These are phyloP conservation scores for Pteruthius melanotis DNA, from an alignment of 2,113 vertebrate species.

Conservation along the genomic window DNA sequence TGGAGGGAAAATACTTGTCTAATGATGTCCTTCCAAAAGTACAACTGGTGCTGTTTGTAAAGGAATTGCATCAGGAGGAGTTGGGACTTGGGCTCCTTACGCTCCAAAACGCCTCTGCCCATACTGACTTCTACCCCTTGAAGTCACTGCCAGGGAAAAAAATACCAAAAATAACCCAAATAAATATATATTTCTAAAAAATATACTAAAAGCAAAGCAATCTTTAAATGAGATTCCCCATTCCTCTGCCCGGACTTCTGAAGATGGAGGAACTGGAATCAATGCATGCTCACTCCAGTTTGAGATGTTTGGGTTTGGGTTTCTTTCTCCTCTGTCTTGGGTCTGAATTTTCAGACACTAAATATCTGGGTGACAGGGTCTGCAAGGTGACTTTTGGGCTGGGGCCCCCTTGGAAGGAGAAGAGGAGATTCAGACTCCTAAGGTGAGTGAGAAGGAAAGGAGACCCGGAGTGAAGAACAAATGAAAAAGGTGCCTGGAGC, in stretches of 20 bases:
- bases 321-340: neutral
- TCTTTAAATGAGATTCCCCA: neutral
- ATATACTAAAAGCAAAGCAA: neutral
- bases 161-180: neutral
- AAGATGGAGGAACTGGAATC: neutral
- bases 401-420: neutral
- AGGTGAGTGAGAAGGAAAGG: neutral
- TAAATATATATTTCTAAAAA: neutral
- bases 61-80: neutral
- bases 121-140: neutral
- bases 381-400: neutral
- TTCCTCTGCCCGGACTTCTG: neutral
- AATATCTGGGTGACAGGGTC: neutral
- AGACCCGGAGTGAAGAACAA: neutral
- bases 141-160: neutral
- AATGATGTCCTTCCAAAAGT: slow-evolving; percentile 41
- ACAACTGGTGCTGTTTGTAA: neutral
- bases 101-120: neutral
- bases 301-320: neutral
- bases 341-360: neutral
- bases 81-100: neutral
- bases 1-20: slow-evolving; percentile 4
- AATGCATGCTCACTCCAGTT: neutral
- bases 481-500: neutral
- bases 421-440: neutral